A percentile compares a stretch with the other conserved stretches of the same genome.
Conservation (phyloP, 2,888 invertebrate species). For the Sphaerophoria rueppellii region DNA sequence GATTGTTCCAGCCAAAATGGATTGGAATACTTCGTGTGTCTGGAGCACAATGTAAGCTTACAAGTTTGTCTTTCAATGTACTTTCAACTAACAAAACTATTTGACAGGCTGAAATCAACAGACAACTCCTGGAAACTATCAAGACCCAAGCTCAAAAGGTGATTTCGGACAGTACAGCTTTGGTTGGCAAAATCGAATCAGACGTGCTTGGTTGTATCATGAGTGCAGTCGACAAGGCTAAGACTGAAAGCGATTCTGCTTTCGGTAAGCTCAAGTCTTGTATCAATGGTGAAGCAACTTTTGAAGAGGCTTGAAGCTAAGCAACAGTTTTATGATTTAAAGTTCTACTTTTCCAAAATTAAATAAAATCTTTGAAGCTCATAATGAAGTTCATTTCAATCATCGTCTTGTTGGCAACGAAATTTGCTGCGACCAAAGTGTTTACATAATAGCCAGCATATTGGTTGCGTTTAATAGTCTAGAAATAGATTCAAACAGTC, state of each 20-base stretch:
- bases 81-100: neutral
- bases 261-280: neutral
- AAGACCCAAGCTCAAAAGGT: neutral
- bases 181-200: neutral
- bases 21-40: constrained; percentile 68
- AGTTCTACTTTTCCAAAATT: too few species aligned
- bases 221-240: neutral
- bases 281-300: neutral
- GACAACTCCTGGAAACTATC: constrained; percentile 18
- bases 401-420: too few species aligned
- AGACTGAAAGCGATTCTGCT: neutral
- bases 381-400: too few species aligned
- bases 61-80: neutral
- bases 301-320: neutral
- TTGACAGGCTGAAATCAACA: constrained; percentile 22
- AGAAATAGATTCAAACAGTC: neutral
- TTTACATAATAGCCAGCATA: too few species aligned
- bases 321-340: neutral
- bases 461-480: too few species aligned
- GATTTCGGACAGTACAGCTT: neutral
- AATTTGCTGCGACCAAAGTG: too few species aligned
- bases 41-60: constrained; percentile 62
- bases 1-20: constrained; percentile 53
- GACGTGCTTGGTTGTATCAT: constrained; percentile 2
- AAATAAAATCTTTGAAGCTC: too few species aligned